Base-by-base conservation (phyloP, 2,888 invertebrate genomes). In the Willowsia nigromaculata region DNA sequence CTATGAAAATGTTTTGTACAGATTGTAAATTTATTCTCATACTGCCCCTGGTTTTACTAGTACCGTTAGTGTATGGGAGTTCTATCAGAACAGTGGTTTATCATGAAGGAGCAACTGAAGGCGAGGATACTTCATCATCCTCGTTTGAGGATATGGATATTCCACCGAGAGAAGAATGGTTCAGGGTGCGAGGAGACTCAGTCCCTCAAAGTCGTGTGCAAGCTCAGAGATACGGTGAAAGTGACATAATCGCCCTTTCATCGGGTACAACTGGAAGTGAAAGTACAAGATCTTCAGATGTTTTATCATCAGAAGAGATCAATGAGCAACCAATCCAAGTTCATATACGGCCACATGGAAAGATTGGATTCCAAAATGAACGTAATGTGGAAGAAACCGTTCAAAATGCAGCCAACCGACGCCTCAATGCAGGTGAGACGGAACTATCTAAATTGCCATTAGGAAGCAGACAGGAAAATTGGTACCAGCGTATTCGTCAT, bases 161-260 rank as follows among this genome's bases (percentile, higher is more conserved):
- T 43, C 81, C 87, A 30, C 87, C 81, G 0, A 18, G 81, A 18
- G 40, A 87, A 18, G 71, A 81, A 43, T 87, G 87, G 87, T 87
- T 87, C 25, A 13, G 81, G 15, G 87, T 87, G 7, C 25, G 81
- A 13, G 81, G 71, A 27, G 22, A 40, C 9, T n/a, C 25, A 56
- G 37, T 33, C 7, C 15, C 13, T 33, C 80, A 30, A 0, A 11
- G 11, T 27, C 50, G 43, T 0, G 9, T 18, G 27, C n/a, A 82
- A 82, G 4, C 59, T 62, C 5, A 43, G 0, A n/a, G 15, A 2
- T 15, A 27, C n/a, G 18, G 62, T 9, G n/a, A n/a, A 18, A 18
- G 25, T 7, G 62, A 59, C 18, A 62, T 59, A 43, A 43, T 43
- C n/a, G 59, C 40, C 15, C 62, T 53, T 2, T 4, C 62, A 3